These are phyloP conservation scores for Pantala flavescens DNA, from an alignment of 1,140 invertebrate species.

Conservation along the genomic window DNA sequence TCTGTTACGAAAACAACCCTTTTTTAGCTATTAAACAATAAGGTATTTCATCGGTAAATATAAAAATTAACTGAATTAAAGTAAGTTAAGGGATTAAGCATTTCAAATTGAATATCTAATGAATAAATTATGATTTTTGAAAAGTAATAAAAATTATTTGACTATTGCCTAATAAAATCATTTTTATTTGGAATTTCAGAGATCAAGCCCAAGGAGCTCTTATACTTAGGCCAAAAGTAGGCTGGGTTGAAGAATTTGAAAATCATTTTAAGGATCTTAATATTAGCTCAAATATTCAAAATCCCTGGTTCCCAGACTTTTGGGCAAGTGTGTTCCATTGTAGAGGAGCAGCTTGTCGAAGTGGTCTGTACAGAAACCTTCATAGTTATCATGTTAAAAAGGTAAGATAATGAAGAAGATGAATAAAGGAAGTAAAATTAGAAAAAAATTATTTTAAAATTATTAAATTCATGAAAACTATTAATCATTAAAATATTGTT, in stretches of 20 bases:
- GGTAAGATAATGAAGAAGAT: too few relatives aligned
- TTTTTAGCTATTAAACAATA: not conserved
- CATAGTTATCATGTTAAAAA: too few relatives aligned
- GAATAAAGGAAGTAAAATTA: too few relatives aligned
- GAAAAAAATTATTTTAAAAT: too few relatives aligned
- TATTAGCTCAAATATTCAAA: constrained; percentile 25
- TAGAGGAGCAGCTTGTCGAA: constrained; percentile 25
- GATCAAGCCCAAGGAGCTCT: constrained; percentile 25
- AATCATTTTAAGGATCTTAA: constrained; percentile 26
- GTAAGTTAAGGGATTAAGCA: too few relatives aligned
- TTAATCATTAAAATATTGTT: not conserved
- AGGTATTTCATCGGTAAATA: too few relatives aligned
- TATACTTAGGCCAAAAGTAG: constrained; percentile 23
- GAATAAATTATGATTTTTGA: too few relatives aligned
- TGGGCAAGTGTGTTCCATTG: constrained; percentile 29
- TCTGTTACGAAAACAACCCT: not conserved
- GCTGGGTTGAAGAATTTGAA: constrained; percentile 24
- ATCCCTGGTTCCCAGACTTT: constrained; percentile 31
- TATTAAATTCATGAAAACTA: constrained; percentile 16
- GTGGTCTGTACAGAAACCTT: too few relatives aligned
- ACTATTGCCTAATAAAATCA: too few relatives aligned
- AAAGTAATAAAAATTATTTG: too few relatives aligned
- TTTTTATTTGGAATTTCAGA: constrained; percentile 17
- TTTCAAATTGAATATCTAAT: too few relatives aligned
- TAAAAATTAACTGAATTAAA: too few relatives aligned